These are phyloP conservation scores for Baryphthengus martii DNA, from an alignment of 2,113 vertebrate genomes.

Conservation along the genomic window DNA sequence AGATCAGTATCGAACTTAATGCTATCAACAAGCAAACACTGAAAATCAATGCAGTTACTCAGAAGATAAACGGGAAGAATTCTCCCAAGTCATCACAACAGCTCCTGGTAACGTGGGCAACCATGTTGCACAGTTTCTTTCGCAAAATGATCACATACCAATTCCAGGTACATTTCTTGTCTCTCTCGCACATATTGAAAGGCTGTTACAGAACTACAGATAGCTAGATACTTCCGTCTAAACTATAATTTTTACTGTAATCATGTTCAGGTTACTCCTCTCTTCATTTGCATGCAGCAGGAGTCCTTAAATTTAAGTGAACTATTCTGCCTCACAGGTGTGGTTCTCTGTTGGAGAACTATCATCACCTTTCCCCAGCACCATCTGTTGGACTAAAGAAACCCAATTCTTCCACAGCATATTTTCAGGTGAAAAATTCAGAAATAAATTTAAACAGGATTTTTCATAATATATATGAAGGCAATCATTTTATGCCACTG, in stretches of 20 bases:
- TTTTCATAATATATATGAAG: background rate
- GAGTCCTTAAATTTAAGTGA: background rate
- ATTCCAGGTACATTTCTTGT: background rate
- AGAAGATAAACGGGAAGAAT: background rate
- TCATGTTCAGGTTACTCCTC: background rate
- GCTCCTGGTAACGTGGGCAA: background rate
- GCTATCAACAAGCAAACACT: background rate
- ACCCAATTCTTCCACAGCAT: background rate
- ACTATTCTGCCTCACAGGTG: background rate
- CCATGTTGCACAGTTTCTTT: background rate
- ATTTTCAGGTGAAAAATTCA: background rate
- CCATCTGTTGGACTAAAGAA: background rate
- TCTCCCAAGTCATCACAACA: background rate
- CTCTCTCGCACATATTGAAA: background rate
- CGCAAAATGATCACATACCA: background rate
- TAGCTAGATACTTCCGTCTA: background rate
- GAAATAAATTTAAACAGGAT: background rate
- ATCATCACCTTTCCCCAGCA: background rate
- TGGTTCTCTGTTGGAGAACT: background rate
- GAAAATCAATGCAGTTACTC: background rate
- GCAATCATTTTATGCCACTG: background rate
- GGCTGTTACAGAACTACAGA: background rate
- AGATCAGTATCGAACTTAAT: background rate
- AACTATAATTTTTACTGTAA: background rate
- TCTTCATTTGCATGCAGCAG: background rate